These are phyloP conservation scores for Xerus rutilus DNA, from an alignment of 2,797 vertebrate genomes.

Conservation along the genomic window DNA sequence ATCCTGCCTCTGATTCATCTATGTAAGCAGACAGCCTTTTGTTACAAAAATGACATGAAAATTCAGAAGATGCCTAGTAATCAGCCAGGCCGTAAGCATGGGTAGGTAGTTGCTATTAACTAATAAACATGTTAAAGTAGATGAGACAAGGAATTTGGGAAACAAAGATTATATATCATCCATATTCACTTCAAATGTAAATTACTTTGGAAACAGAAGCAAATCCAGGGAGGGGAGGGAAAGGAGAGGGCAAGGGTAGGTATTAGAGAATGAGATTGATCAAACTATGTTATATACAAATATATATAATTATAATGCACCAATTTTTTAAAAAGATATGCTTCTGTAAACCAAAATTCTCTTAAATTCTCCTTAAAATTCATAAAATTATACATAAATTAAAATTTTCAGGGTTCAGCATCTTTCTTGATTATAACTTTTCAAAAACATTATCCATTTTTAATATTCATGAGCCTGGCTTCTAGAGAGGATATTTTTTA, in stretches of 20 bases:
- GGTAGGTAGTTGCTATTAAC: neutral
- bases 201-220: constrained; percentile 44
- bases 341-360: neutral
- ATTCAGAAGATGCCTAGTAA: neutral
- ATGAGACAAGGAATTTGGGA: constrained; percentile 39
- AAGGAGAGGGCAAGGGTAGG: no score
- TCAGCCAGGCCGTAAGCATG: neutral
- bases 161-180: constrained; percentile 8
- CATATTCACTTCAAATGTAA: constrained; percentile 30
- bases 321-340: no score
- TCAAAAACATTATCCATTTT: neutral
- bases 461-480: neutral
- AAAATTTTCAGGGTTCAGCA: constrained; percentile 8
- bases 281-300: no score
- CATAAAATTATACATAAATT: constrained; percentile 2
- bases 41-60: neutral
- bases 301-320: no score
- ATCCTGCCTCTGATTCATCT: constrained; percentile 17
- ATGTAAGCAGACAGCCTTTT: neutral
- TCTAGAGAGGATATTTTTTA: neutral
- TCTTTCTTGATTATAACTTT: constrained; percentile 57
- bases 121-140: constrained; percentile 34
- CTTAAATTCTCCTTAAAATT: neutral
- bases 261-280: no score
- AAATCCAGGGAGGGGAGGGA: neutral